Evolutionary conservation across 2,888 invertebrate species (phyloP).

Genomic region (Calephelis perditalis): DNA sequence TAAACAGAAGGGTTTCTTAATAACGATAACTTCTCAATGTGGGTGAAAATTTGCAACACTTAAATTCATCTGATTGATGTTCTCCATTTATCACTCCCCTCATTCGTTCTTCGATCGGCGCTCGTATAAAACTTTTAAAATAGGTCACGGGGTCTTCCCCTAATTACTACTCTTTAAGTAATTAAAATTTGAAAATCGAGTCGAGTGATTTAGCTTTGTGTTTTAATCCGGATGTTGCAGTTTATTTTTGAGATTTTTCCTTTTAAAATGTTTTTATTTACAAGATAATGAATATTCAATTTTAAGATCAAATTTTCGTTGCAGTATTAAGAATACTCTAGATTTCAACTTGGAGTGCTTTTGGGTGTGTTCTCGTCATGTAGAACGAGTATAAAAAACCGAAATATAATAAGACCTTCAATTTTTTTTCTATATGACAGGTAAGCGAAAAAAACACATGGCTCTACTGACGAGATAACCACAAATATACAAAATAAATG

Average conservation of each 20-base stretch:
- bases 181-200: slow-evolving; percentile 68
- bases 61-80: slow-evolving; percentile 74
- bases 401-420: too few species aligned
- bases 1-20: slow-evolving; percentile 50
- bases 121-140: slow-evolving; percentile 71
- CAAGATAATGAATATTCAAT: too few species aligned
- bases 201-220: slow-evolving; percentile 24
- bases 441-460: too few species aligned
- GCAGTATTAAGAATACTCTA: too few species aligned
- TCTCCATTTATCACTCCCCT: slow-evolving; percentile 75
- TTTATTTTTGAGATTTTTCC: background rate
- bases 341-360: too few species aligned
- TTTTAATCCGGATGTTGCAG: slow-evolving; percentile 16
- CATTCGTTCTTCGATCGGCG: slow-evolving; percentile 45
- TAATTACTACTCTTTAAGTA: slow-evolving; percentile 62
- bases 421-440: too few species aligned
- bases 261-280: too few species aligned
- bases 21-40: slow-evolving; percentile 48
- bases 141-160: slow-evolving; percentile 70
- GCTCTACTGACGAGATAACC: too few species aligned
- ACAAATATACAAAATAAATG: too few species aligned
- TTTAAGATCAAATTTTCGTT: too few species aligned
- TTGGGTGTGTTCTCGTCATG: too few species aligned
- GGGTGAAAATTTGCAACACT: slow-evolving; percentile 72
- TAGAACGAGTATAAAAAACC: too few species aligned